Evolutionary conservation across 2,113 vertebrate species (phyloP), one percentile per base, ranked within the genome.

Genomic region (Nothoprocta pentlandii): DNA sequence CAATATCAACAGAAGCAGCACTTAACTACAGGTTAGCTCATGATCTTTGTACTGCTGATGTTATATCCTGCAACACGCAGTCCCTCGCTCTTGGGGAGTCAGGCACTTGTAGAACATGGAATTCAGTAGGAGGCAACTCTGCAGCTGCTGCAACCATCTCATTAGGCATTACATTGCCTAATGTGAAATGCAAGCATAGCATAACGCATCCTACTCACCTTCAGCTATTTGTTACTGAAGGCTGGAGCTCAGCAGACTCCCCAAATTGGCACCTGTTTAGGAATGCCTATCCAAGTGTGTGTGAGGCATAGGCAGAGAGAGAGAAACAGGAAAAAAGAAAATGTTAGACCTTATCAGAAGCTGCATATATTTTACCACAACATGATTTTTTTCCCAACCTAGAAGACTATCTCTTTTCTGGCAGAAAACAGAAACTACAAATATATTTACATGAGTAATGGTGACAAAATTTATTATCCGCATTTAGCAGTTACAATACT

Each of bases 61-160:
- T 23, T 25, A 49, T 16, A 14, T 23, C 32, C 32, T 85, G 58
- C 36, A 82, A 68, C 34, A 23, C 17, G 17, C 44, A 20, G 49
- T 10, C 6, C 21, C 34, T 86, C 80, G 30, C 5, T 80, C 20
- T 51, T 0, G 0, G 4, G 80, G 16, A 58, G 42, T 66, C 78
- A 51, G 85, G 17, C 1, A 1, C 22, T 69, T 23, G 26, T 39
- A 42, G 62, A 89, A 46, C 0, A 0, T 74, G 74, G 62, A 44
- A 9, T 61, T 10, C 30, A 66, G 14, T 22, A 73, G 47, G 30
- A 90, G 9, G 11, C 39, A 66, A 39, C 42, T 6, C 28, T 59
- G 0, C 30, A 39, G 56, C 39, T 78, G 14, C 58, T 81, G 21
- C 16, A 81, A 19, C 13, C 22, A 66, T 15, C 30, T 25, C 58